Conservation (phyloP, 2,888 invertebrate genomes). For the Eumerus sabulonum region DNA sequence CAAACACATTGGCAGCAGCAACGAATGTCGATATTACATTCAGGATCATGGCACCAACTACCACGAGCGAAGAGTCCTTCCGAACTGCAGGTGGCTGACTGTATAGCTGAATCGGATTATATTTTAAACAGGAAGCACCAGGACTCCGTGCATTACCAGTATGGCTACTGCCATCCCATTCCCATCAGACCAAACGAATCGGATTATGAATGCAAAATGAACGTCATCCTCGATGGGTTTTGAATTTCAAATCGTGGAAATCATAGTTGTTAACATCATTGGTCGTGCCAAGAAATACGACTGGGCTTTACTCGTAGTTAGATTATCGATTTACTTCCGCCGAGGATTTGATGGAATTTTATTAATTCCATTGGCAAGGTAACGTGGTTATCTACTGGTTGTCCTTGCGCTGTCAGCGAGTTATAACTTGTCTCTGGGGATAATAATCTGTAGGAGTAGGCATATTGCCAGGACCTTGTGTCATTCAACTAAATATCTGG, state of each 20-base stretch:
- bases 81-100: conserved; percentile 47
- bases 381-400: conserved; percentile 26
- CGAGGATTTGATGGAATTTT: conserved; percentile 45
- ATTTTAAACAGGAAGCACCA: conserved; percentile 65
- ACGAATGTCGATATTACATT: conserved; percentile 23
- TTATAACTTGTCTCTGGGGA: background rate
- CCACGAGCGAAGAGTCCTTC: too few species aligned
- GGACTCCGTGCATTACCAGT: conserved; percentile 4
- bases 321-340: conserved; percentile 55
- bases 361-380: conserved; percentile 51
- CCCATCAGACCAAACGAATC: conserved; percentile 30
- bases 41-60: conserved; percentile 3
- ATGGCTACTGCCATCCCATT: conserved; percentile 8
- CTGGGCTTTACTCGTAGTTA: conserved; percentile 1
- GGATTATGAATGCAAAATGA: conserved; percentile 67
- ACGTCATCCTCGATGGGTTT: conserved; percentile 56
- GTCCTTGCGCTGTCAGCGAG: too few species aligned
- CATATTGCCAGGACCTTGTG: background rate
- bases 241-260: conserved; percentile 63
- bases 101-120: conserved; percentile 33
- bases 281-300: too few species aligned
- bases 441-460: conserved; percentile 4
- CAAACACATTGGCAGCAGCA: conserved; percentile 40
- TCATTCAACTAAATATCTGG: too few species aligned
- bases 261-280: conserved; percentile 53